Percentiles rank a stretch among this genome's conserved stretches.
Conservation (phyloP, 2,113 vertebrate genomes). For the Asarcornis scutulata region DNA sequence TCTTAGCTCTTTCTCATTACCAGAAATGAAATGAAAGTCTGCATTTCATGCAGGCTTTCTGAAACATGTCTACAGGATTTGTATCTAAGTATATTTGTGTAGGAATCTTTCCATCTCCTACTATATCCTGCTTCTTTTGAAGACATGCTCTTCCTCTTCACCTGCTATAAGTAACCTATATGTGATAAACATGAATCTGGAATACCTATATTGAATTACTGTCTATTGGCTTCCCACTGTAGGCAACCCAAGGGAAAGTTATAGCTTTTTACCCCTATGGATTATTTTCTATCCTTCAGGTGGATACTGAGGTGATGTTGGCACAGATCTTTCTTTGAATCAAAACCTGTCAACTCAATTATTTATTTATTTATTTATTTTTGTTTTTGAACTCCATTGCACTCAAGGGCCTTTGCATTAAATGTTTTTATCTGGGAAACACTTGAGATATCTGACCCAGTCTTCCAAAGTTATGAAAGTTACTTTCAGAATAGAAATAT, state of each 20-base stretch:
- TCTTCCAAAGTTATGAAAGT: background rate
- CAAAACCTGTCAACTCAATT: background rate
- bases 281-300: background rate
- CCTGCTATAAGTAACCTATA: background rate
- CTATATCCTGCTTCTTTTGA: background rate
- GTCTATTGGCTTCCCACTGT: background rate
- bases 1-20: background rate
- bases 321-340: background rate
- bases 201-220: background rate
- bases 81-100: background rate
- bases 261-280: background rate
- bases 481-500: background rate
- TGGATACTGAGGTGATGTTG: background rate
- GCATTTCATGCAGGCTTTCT: background rate
- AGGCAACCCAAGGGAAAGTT: background rate
- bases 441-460: background rate
- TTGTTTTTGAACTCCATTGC: background rate
- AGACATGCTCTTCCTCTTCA: background rate
- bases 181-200: accelerated
- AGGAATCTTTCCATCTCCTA: background rate
- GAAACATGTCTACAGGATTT: background rate
- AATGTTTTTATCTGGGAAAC: background rate
- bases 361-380: background rate
- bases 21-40: background rate
- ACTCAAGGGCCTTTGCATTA: background rate